A percentile compares a stretch with the other conserved stretches of the same genome.
Conservation (phyloP, 2,113 vertebrate species). For the Geothlypis trichas region DNA sequence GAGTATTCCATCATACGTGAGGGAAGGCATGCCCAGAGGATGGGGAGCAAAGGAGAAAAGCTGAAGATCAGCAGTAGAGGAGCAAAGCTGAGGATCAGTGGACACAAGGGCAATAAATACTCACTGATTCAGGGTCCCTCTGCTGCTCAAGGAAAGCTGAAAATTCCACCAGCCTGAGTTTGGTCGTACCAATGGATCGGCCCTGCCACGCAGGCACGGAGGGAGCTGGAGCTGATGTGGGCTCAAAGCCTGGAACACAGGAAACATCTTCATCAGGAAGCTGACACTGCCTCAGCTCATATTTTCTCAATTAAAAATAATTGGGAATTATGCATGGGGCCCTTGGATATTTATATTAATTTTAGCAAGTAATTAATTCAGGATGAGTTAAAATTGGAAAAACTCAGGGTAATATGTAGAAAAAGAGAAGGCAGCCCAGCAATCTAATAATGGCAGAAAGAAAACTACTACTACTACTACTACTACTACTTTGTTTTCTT, state of each 20-base stretch:
- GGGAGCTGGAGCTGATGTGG: conserved; percentile 86
- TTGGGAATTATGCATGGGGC: background rate
- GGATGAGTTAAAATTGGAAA: background rate
- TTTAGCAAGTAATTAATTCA: background rate
- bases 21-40: background rate
- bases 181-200: conserved; percentile 95
- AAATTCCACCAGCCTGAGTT: conserved; percentile 96
- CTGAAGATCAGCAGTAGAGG: background rate
- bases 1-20: background rate
- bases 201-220: conserved; percentile 97
- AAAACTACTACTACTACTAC: background rate
- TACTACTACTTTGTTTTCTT: background rate
- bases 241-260: conserved; percentile 86
- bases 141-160: conserved; percentile 97
- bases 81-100: background rate
- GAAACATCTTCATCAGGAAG: background rate
- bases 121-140: conserved; percentile 93
- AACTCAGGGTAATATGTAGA: background rate
- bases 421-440: background rate
- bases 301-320: background rate
- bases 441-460: background rate
- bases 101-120: conserved; percentile 17
- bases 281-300: background rate
- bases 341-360: background rate
- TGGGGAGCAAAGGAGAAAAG: background rate